Evolutionary conservation across 2,888 invertebrate species (phyloP).

Genomic region (Perizoma flavofasciatum): DNA sequence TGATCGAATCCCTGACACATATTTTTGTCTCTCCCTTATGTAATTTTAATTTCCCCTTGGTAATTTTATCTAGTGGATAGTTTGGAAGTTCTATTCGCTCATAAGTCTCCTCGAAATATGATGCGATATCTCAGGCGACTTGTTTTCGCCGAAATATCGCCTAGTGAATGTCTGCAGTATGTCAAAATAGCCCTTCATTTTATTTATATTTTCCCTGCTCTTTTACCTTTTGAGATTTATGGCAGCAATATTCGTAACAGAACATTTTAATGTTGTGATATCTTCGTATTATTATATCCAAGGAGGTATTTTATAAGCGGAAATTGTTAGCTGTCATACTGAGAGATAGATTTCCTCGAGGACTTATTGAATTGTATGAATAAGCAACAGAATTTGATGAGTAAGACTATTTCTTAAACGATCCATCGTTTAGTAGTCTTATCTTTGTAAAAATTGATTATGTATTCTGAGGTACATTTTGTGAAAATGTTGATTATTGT

Average conservation of each 20-base stretch:
- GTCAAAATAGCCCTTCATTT: conserved; percentile 64
- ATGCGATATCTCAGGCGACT: too few species aligned
- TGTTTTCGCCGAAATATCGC: background rate
- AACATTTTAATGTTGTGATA: conserved; percentile 53
- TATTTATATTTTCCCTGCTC: conserved; percentile 61
- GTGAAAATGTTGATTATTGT: too few species aligned
- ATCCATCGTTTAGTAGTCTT: too few species aligned
- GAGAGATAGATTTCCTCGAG: conserved; percentile 11
- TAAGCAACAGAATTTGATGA: conserved; percentile 1
- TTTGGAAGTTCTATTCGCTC: too few species aligned
- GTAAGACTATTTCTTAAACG: background rate
- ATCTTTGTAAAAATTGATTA: background rate
- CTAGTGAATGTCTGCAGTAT: conserved; percentile 46
- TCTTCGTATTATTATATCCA: conserved; percentile 44
- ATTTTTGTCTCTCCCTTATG: too few species aligned
- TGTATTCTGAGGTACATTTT: too few species aligned
- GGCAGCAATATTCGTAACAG: conserved; percentile 61
- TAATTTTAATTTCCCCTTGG: too few species aligned
- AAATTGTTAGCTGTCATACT: conserved; percentile 34
- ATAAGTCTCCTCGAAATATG: too few species aligned
- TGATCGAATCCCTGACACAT: too few species aligned
- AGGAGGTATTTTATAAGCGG: conserved; percentile 39
- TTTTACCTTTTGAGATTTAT: conserved; percentile 64
- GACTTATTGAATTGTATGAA: conserved; percentile 32
- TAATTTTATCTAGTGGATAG: too few species aligned